Evolutionary conservation across 2,888 invertebrate genomes (phyloP).

Genomic region (Lingula anatina): DNA sequence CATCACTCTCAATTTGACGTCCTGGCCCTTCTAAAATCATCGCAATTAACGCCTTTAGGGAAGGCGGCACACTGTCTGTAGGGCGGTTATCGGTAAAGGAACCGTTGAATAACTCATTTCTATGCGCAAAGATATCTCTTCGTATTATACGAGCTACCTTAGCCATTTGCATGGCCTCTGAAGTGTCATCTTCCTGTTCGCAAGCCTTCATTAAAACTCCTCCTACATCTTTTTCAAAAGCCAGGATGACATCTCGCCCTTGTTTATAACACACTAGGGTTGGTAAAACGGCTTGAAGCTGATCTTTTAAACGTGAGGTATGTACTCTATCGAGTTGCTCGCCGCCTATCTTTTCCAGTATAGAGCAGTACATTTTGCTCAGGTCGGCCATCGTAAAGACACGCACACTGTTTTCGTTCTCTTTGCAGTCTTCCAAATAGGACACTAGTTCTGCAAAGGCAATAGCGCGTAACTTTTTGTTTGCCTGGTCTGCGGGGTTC

Average conservation of each 20-base stretch:
- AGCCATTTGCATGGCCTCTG: background rate
- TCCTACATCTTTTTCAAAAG: background rate
- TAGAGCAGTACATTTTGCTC: background rate
- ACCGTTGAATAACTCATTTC: background rate
- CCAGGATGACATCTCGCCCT: background rate
- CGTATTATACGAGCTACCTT: background rate
- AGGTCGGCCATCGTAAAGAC: background rate
- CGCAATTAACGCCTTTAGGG: background rate
- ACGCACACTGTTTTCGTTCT: background rate
- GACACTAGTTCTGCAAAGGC: background rate
- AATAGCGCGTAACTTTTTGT: too few relatives aligned
- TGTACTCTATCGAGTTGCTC: background rate
- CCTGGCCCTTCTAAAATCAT: conserved; percentile 1
- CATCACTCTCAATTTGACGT: background rate
- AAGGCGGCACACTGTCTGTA: background rate
- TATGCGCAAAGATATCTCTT: background rate
- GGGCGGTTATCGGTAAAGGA: background rate
- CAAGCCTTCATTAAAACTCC: background rate
- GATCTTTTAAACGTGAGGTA: conserved; percentile 1
- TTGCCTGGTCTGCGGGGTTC: too few relatives aligned
- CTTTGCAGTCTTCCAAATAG: background rate
- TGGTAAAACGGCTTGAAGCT: background rate
- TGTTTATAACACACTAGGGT: background rate
- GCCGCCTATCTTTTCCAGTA: background rate
- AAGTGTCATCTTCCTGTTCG: background rate